Evolutionary conservation across 2,113 vertebrate species (phyloP).

Genomic region (Columba livia): DNA sequence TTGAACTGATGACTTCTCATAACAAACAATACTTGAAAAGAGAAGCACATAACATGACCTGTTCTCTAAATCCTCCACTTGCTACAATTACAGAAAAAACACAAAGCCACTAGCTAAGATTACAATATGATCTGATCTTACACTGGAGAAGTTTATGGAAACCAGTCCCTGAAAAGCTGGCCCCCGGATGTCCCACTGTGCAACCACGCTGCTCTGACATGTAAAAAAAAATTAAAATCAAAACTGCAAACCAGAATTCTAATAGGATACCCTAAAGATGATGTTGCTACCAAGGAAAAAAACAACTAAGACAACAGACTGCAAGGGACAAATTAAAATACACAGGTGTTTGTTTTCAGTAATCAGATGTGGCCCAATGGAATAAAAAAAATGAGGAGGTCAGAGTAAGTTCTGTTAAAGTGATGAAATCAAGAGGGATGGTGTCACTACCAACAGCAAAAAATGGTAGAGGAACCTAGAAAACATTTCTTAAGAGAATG

Average conservation of each 20-base stretch:
- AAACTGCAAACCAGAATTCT: not conserved
- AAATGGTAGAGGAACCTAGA: not conserved
- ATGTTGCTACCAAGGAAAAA: not conserved
- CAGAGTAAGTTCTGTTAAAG: constrained; percentile 23
- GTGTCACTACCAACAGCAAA: not conserved
- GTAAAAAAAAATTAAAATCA: not conserved
- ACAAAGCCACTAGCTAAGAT: not conserved
- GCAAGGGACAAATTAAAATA: constrained; percentile 13
- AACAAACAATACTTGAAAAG: not conserved
- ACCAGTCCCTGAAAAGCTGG: not conserved
- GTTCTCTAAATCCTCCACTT: not conserved
- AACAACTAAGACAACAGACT: not conserved
- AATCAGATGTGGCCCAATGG: not conserved
- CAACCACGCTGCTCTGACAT: not conserved
- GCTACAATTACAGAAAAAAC: not conserved
- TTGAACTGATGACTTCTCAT: not conserved
- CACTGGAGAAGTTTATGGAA: not conserved
- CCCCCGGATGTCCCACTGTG: not conserved
- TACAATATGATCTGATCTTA: not conserved
- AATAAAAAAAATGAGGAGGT: not conserved
- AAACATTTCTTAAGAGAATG: constrained; percentile 9
- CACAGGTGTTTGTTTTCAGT: constrained; percentile 11
- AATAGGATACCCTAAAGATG: not conserved
- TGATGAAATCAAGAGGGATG: not conserved
- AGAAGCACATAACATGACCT: not conserved